Conservation (phyloP, 2,888 invertebrate species). For the Sarcophaga rosellei region DNA sequence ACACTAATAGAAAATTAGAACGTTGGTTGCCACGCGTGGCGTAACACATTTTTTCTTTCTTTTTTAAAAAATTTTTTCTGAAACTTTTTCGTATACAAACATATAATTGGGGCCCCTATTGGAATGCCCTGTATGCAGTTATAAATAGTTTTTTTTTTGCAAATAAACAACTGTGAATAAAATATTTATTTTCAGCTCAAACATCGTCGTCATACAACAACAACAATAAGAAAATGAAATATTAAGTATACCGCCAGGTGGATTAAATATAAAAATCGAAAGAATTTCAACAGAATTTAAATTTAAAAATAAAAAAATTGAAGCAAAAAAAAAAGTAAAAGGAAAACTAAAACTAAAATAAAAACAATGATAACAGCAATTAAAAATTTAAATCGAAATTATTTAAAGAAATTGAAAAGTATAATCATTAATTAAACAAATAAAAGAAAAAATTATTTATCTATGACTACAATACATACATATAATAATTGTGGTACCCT, state of each 20-base stretch:
- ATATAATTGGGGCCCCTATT: neutral
- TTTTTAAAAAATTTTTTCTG: no score
- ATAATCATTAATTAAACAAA: neutral
- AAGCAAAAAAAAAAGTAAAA: neutral
- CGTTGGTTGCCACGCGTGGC: no score
- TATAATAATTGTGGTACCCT: no score
- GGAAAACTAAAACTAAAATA: neutral
- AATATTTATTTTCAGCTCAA: slow-evolving; percentile 18
- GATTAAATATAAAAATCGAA: slow-evolving; percentile 37
- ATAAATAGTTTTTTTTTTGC: neutral
- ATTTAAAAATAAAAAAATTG: slow-evolving; percentile 17
- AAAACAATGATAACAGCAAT: slow-evolving; percentile 19
- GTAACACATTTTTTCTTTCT: no score
- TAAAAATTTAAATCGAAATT: slow-evolving; percentile 1
- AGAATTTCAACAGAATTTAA: neutral
- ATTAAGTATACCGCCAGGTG: slow-evolving; percentile 40
- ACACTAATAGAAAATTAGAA: neutral
- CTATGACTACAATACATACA: no score
- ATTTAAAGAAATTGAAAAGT: neutral
- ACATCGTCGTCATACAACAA: slow-evolving; percentile 26
- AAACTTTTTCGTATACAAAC: neutral
- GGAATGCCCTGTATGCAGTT: neutral
- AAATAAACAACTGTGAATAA: slow-evolving; percentile 4
- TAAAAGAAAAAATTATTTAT: neutral
- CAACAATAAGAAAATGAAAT: neutral